Percentiles rank a stretch among this genome's conserved stretches.
phyloP scores from a whole-genome alignment of 2,888 invertebrate genomes.

The Drosophila neonasuta region DNA sequence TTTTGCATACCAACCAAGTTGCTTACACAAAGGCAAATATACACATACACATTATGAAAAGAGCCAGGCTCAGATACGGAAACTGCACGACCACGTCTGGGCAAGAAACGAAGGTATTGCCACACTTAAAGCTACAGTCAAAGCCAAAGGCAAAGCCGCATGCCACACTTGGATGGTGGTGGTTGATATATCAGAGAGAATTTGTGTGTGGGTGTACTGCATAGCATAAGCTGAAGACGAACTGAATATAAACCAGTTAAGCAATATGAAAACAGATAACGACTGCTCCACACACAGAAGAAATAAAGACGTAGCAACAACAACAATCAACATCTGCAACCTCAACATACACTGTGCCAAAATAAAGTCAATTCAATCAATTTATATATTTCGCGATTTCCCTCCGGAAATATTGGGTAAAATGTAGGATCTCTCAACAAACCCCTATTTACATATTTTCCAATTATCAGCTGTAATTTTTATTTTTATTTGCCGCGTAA shows the following conservation, averaged over 20 bases:
- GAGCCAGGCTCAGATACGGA: slow-evolving; percentile 1
- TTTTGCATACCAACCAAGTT: slow-evolving; percentile 61
- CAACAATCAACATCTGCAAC: slow-evolving; percentile 64
- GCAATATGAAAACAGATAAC: slow-evolving; percentile 77
- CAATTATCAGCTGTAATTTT: too few relatives aligned
- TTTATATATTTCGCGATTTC: not conserved
- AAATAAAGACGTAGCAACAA: slow-evolving; percentile 72
- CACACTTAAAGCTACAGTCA: slow-evolving; percentile 11
- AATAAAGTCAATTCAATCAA: not conserved
- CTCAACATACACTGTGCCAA: slow-evolving; percentile 24
- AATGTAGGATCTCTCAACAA: too few relatives aligned
- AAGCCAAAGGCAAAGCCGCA: slow-evolving; percentile 41
- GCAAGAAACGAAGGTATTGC: slow-evolving; percentile 5
- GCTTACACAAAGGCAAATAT: slow-evolving; percentile 4
- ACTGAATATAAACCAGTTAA: slow-evolving; percentile 74
- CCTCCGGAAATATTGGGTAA: not conserved
- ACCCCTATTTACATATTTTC: too few relatives aligned
- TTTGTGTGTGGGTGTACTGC: slow-evolving; percentile 76
- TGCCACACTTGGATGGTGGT: slow-evolving; percentile 69
- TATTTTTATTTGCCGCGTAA: too few relatives aligned
- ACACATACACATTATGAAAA: not conserved
- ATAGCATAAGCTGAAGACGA: slow-evolving; percentile 53
- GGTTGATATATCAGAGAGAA: slow-evolving; percentile 76
- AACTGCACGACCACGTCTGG: slow-evolving; percentile 8
- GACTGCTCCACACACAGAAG: slow-evolving; percentile 53